A percentile compares a stretch with the other conserved stretches of the same genome.
Evolutionary conservation across 2,888 invertebrate species (phyloP).

Genomic region (Drosophila phalerata): DNA sequence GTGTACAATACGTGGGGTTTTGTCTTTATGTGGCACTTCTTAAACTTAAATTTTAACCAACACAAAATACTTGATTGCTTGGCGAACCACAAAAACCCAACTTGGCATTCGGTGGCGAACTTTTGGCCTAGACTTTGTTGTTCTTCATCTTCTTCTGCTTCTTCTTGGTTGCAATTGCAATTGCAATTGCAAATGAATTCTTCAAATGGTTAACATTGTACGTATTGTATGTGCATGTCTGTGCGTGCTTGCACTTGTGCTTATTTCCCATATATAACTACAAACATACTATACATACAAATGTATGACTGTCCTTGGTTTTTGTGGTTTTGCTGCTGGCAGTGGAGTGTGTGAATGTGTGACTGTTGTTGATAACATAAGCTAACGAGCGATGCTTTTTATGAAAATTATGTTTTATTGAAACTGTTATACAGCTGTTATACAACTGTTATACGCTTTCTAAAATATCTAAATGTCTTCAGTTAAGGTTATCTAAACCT

Average conservation of each 20-base stretch:
- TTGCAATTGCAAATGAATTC: conserved; percentile 43
- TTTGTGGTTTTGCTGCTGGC: neutral
- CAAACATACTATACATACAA: neutral
- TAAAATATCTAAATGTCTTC: neutral
- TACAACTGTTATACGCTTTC: neutral
- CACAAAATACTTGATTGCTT: conserved; percentile 14
- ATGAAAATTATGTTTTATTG: neutral
- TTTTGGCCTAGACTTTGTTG: conserved; percentile 60
- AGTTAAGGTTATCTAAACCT: neutral
- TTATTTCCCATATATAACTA: conserved; percentile 9
- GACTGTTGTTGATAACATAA: conserved; percentile 14
- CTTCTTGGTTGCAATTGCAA: conserved; percentile 10
- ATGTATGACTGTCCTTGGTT: conserved; percentile 26
- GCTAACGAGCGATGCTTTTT: conserved; percentile 10
- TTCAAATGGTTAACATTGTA: conserved; percentile 18
- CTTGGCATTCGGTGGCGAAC: conserved; percentile 40
- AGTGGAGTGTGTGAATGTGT: neutral
- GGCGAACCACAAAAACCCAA: conserved; percentile 17
- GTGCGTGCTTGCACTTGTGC: conserved; percentile 23
- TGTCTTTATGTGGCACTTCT: conserved; percentile 41
- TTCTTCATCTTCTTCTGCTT: neutral
- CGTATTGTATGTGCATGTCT: conserved; percentile 3
- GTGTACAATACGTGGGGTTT: neutral
- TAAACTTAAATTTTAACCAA: conserved; percentile 18
- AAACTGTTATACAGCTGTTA: conserved; percentile 9